Evolutionary conservation across 2,113 vertebrate genomes (phyloP).

Genomic region (rabbit (Oryctolagus cuniculus)): mOryCun1.1 NC_091432.1:188685001-188685500

Average conservation of each 20-base stretch:
- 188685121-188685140: neutral
- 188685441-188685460: neutral
- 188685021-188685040: neutral
- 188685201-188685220: neutral
- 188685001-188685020: neutral
- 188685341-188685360: neutral
- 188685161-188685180: neutral
- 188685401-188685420: neutral
- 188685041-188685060: neutral
- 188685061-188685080: neutral
- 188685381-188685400: neutral
- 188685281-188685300: neutral
- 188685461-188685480: neutral
- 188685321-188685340: neutral
- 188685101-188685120: neutral
- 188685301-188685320: neutral
- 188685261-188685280: neutral
- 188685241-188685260: neutral
- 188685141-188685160: constrained; percentile 7
- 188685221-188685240: neutral
- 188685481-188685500: neutral
- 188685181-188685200: neutral
- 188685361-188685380: neutral
- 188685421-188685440: neutral
- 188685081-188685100: neutral